A percentile compares a stretch with the other conserved stretches of the same genome.
phyloP scores from a whole-genome alignment of 1,140 invertebrate genomes.

The Amphibalanus amphitrite region DNA sequence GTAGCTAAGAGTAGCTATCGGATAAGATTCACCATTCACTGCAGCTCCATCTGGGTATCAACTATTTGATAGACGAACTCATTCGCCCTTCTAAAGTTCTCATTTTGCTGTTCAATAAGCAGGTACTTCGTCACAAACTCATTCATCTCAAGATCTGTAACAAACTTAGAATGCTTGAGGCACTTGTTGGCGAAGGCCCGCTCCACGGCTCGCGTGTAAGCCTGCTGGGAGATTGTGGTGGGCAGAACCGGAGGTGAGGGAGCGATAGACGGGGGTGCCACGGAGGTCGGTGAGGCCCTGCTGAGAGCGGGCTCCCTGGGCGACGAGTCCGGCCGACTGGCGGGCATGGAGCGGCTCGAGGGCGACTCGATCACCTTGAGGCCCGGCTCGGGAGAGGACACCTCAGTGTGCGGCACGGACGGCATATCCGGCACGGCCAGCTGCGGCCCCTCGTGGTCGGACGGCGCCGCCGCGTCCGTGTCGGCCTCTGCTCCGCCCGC shows the following conservation, averaged over 20 bases:
- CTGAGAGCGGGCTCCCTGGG: too few species aligned
- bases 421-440: neutral
- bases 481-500: neutral
- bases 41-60: neutral
- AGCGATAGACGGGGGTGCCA: too few species aligned
- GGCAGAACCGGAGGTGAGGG: neutral
- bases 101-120: neutral
- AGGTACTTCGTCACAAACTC: neutral
- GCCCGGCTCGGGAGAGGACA: neutral
- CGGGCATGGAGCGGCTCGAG: too few species aligned
- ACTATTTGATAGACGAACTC: neutral
- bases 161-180: neutral
- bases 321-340: too few species aligned
- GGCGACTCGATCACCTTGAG: neutral
- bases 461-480: neutral
- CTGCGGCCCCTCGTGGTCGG: neutral
- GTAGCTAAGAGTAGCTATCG: too few species aligned
- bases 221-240: neutral
- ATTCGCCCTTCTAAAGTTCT: neutral
- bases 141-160: neutral
- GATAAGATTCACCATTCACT: too few species aligned
- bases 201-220: neutral
- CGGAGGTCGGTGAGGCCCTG: too few species aligned
- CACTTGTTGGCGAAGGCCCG: neutral
- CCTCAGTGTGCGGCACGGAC: too few species aligned